A percentile compares a stretch with the other conserved stretches of the same genome.
phyloP scores from a whole-genome alignment of 2,797 vertebrate species.

The Enteromius viviparus region DNA sequence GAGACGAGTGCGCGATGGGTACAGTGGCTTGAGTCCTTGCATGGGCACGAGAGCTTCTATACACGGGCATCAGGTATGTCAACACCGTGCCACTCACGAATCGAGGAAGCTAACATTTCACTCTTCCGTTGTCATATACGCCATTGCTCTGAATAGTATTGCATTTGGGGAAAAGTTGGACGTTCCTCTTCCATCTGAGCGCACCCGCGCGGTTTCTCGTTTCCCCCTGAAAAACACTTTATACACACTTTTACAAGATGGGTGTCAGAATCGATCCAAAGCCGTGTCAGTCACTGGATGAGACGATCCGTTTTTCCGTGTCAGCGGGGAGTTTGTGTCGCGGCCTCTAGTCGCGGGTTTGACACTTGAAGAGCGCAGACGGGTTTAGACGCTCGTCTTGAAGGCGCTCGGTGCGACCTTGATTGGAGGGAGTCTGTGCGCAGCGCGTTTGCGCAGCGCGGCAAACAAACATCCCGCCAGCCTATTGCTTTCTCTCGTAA shows the following conservation, averaged over 20 bases:
- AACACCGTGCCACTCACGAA: slow-evolving; percentile 12
- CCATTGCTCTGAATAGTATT: neutral
- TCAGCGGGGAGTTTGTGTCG: slow-evolving; percentile 52
- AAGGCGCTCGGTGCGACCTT: slow-evolving; percentile 36
- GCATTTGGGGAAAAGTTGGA: slow-evolving; percentile 29
- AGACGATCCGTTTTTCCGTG: slow-evolving; percentile 51
- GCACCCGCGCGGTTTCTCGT: slow-evolving; percentile 37
- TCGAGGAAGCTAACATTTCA: slow-evolving; percentile 10
- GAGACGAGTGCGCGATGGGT: slow-evolving; percentile 50
- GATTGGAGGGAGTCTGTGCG: slow-evolving; percentile 34
- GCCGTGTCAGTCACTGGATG: slow-evolving; percentile 52
- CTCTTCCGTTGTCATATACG: slow-evolving; percentile 8
- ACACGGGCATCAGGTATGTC: slow-evolving; percentile 36
- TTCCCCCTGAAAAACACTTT: slow-evolving; percentile 51
- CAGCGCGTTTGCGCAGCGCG: slow-evolving; percentile 34
- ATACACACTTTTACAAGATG: slow-evolving; percentile 59
- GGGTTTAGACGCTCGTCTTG: slow-evolving; percentile 31
- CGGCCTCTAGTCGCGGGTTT: slow-evolving; percentile 50
- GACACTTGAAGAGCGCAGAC: slow-evolving; percentile 59
- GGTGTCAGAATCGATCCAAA: slow-evolving; percentile 57
- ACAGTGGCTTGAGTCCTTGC: slow-evolving; percentile 54
- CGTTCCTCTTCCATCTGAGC: slow-evolving; percentile 15
- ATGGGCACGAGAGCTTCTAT: slow-evolving; percentile 45
- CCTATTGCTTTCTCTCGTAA: slow-evolving; percentile 3
- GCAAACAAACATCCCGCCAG: slow-evolving; percentile 27